Percentiles rank a stretch among this genome's conserved stretches.
Conservation (phyloP, 2,888 invertebrate genomes). For the Bhutanitis thaidina region DNA sequence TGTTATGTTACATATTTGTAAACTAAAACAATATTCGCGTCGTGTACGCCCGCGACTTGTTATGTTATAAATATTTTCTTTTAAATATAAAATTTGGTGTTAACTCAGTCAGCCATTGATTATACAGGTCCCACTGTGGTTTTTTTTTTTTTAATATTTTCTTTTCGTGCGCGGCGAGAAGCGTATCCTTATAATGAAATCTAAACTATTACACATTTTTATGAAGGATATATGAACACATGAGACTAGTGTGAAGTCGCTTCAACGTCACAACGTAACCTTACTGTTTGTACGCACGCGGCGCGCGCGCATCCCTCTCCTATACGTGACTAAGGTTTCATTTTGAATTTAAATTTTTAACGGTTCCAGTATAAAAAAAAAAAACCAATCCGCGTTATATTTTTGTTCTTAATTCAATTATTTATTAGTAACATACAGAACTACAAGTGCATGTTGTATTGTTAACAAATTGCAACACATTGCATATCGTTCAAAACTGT, state of each 20-base stretch:
- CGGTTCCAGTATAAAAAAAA: no score
- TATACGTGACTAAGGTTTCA: no score
- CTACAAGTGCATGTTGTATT: no score
- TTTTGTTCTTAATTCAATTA: no score
- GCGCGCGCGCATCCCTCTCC: slow-evolving; percentile 18
- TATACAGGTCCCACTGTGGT: slow-evolving; percentile 64
- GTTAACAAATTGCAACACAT: no score
- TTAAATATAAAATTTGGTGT: slow-evolving; percentile 61
- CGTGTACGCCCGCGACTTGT: slow-evolving; percentile 24
- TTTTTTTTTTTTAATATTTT: slow-evolving; percentile 6
- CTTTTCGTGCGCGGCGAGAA: slow-evolving; percentile 36
- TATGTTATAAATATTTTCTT: slow-evolving; percentile 43
- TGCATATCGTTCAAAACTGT: no score
- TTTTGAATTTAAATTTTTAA: no score
- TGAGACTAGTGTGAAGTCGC: slow-evolving; percentile 52
- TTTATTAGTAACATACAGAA: no score
- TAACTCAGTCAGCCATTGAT: slow-evolving; percentile 59
- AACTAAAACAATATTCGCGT: no score
- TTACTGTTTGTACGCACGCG: slow-evolving; percentile 23
- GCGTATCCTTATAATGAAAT: slow-evolving; percentile 32
- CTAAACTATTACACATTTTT: slow-evolving; percentile 36
- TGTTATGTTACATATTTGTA: no score
- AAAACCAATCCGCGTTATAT: no score
- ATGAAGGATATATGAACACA: slow-evolving; percentile 60
- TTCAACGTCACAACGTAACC: slow-evolving; percentile 41